Percentiles rank a stretch among this genome's conserved stretches.
These are phyloP conservation scores for Daubentonia madagascariensis DNA, from an alignment of 2,113 vertebrate species.

Conservation along the genomic window DNA sequence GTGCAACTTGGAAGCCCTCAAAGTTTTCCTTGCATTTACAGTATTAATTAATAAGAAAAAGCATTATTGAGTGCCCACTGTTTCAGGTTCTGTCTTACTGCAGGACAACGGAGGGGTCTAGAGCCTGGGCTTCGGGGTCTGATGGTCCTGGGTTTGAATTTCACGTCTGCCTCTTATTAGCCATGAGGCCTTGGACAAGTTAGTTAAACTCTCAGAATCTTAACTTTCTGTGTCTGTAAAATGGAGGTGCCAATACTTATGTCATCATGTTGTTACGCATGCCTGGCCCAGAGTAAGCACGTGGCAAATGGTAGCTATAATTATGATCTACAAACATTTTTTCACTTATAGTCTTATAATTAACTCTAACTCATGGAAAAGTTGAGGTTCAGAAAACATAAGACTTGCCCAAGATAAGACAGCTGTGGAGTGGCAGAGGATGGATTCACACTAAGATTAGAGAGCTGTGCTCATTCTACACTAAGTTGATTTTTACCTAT, in stretches of 20 bases:
- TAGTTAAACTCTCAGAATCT: background rate
- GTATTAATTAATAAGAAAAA: background rate
- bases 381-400: background rate
- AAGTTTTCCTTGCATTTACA: background rate
- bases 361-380: background rate
- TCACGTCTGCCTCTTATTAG: background rate
- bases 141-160: background rate
- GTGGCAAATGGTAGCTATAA: background rate
- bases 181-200: background rate
- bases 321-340: background rate
- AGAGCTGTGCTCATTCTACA: background rate
- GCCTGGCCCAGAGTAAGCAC: background rate
- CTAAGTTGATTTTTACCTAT: slow-evolving; percentile 10
- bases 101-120: background rate
- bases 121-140: background rate
- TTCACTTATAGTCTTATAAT: background rate
- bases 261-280: background rate
- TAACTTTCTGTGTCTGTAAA: background rate
- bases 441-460: background rate
- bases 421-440: background rate
- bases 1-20: background rate
- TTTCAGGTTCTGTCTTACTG: background rate
- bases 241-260: background rate
- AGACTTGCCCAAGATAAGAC: background rate
- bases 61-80: background rate